These are phyloP conservation scores for Hypolimnas misippus DNA, from an alignment of 2,888 invertebrate species.

Conservation along the genomic window DNA sequence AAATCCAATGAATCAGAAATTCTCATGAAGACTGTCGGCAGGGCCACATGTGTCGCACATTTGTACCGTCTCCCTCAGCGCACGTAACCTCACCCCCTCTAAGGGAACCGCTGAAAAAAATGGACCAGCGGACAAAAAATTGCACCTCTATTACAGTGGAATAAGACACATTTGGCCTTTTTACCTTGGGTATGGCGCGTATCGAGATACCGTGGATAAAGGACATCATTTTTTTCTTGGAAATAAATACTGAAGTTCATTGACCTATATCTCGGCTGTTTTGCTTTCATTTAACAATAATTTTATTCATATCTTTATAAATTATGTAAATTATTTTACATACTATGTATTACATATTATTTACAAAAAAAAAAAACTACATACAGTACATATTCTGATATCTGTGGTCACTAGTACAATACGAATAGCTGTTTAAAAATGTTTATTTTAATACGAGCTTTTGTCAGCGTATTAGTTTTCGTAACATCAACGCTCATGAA, in stretches of 20 bases:
- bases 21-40: constrained; percentile 71
- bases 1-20: constrained; percentile 76
- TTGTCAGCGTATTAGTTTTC: too few species aligned
- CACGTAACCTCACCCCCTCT: constrained; percentile 60
- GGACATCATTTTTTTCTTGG: constrained; percentile 57
- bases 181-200: constrained; percentile 7
- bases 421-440: too few species aligned
- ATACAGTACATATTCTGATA: too few species aligned
- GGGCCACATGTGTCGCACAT: constrained; percentile 76
- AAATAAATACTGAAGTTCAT: constrained; percentile 53
- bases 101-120: constrained; percentile 76
- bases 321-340: too few species aligned
- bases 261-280: constrained; percentile 51
- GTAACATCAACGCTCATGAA: too few species aligned
- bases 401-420: too few species aligned
- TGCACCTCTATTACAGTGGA: constrained; percentile 47
- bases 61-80: constrained; percentile 57
- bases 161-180: constrained; percentile 46
- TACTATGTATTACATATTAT: too few species aligned
- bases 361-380: too few species aligned
- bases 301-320: too few species aligned
- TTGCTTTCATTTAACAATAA: neutral
- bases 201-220: constrained; percentile 45
- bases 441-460: too few species aligned
- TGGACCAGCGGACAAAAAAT: constrained; percentile 51